Evolutionary conservation across 1,140 invertebrate genomes (phyloP).

Genomic region (Caenorhabditis latens): DNA sequence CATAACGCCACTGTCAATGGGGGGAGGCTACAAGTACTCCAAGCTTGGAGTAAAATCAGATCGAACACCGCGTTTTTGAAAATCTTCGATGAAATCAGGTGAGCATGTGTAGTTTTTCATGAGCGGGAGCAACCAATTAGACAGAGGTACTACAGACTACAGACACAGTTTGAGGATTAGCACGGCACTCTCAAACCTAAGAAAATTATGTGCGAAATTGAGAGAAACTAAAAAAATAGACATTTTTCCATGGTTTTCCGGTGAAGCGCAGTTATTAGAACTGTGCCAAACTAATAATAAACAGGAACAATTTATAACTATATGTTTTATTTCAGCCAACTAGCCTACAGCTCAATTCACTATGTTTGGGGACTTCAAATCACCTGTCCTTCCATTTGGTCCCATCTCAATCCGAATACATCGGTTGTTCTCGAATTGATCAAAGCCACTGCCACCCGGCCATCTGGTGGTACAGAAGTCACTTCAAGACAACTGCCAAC

Average conservation of each 20-base stretch:
- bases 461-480: not conserved
- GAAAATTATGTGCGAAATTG: no score
- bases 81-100: slow-evolving; percentile 40
- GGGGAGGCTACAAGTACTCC: not conserved
- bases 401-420: not conserved
- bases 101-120: not conserved
- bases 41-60: slow-evolving; percentile 7
- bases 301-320: slow-evolving; percentile 9
- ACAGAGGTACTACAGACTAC: no score
- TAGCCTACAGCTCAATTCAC: not conserved
- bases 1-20: not conserved
- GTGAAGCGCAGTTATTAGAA: no score
- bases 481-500: not conserved
- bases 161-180: no score
- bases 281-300: not conserved
- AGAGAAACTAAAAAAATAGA: no score
- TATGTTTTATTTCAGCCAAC: not conserved
- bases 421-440: slow-evolving; percentile 18
- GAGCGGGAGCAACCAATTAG: no score
- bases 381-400: not conserved
- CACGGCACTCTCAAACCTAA: not conserved
- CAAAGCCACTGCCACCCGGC: not conserved
- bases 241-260: no score
- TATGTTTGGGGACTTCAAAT: not conserved
- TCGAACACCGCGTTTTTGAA: not conserved